Evolutionary conservation across 2,113 vertebrate species (phyloP).

Genomic region (Gymnocephalus cernua): DNA sequence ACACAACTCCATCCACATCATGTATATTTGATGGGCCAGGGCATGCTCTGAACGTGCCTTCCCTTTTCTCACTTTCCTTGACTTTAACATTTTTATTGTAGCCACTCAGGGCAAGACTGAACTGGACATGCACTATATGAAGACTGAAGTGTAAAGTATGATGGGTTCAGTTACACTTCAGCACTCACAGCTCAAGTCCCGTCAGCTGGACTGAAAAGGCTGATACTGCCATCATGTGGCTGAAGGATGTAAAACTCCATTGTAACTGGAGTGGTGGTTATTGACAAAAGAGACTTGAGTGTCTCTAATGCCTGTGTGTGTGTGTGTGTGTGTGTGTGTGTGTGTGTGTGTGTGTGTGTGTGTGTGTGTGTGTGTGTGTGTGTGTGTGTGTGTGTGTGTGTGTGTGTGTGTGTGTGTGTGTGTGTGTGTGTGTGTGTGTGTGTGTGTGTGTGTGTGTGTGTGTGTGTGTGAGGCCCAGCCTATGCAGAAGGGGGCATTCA

Average conservation of each 20-base stretch:
- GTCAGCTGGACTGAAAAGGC: conserved; percentile 44
- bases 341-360: conserved; percentile 20
- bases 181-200: not conserved
- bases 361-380: conserved; percentile 9
- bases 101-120: conserved; percentile 18
- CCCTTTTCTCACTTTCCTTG: conserved; percentile 30
- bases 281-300: not conserved
- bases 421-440: conserved; percentile 6
- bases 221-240: conserved; percentile 82
- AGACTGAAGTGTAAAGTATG: conserved; percentile 23
- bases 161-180: not conserved
- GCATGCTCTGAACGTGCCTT: not conserved
- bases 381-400: not conserved
- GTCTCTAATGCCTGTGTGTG: conserved; percentile 2
- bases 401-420: conserved; percentile 7
- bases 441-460: conserved; percentile 4
- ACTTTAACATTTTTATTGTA: conserved; percentile 43
- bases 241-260: conserved; percentile 10
- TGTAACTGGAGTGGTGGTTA: not conserved
- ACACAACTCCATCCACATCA: conserved; percentile 68
- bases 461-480: conserved; percentile 14
- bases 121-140: conserved; percentile 24
- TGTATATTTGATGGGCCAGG: conserved; percentile 58
- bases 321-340: conserved; percentile 2
- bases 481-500: conserved; percentile 22